Conservation (phyloP, 2,113 vertebrate genomes). For the Sander vitreus region DNA sequence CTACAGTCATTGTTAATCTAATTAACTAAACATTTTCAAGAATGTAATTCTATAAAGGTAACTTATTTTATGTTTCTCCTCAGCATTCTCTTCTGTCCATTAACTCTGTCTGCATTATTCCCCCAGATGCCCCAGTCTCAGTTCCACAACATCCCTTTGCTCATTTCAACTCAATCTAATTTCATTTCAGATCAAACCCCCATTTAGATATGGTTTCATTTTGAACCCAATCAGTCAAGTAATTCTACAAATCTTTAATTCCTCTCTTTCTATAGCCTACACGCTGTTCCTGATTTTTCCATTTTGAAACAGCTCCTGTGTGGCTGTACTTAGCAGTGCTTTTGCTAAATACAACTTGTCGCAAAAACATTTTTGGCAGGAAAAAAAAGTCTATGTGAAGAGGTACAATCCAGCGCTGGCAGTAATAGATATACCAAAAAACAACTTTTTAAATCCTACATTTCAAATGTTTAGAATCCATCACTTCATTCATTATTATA, state of each 20-base stretch:
- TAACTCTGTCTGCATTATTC: background rate
- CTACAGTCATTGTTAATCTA: background rate
- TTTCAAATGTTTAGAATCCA: no score
- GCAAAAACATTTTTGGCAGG: no score
- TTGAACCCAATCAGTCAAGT: no score
- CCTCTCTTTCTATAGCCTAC: no score
- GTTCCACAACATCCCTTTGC: background rate
- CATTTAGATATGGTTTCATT: no score
- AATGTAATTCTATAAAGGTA: background rate
- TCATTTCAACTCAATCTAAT: background rate
- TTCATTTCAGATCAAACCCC: background rate
- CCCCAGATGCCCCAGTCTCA: background rate
- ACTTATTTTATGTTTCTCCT: background rate
- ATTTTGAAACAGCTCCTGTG: background rate
- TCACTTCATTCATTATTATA: no score
- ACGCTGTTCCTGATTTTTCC: no score
- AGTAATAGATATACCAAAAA: no score
- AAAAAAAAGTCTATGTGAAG: no score
- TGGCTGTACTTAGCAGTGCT: background rate
- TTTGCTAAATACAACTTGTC: background rate
- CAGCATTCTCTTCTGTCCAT: background rate
- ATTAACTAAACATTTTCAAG: constrained; percentile 1
- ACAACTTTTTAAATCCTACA: no score
- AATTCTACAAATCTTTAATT: no score
- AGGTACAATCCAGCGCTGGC: no score